Evolutionary conservation across 2,888 invertebrate species (phyloP).

Genomic region (Hoplodrina ambigua): DNA sequence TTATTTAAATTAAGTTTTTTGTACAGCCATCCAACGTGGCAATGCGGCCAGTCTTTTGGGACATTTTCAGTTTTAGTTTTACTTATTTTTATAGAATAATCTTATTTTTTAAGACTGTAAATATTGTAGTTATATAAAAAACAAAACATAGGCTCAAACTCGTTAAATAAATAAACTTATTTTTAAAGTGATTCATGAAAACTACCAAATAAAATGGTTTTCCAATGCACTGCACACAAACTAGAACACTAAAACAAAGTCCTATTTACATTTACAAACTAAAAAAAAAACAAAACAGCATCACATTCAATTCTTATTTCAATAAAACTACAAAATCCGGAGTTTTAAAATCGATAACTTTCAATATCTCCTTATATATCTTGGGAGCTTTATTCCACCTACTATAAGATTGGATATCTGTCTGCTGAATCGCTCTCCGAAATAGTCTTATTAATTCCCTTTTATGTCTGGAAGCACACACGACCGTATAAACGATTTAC

Average conservation of each 20-base stretch:
- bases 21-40: background rate
- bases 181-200: background rate
- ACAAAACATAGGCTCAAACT: too few species aligned
- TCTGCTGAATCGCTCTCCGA: slow-evolving; percentile 82
- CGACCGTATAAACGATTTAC: slow-evolving; percentile 82
- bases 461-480: slow-evolving; percentile 83
- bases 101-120: too few species aligned
- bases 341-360: slow-evolving; percentile 85
- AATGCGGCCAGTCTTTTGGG: too few species aligned
- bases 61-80: too few species aligned
- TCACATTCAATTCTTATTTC: slow-evolving; percentile 67
- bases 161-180: background rate
- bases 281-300: slow-evolving; percentile 43
- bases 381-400: slow-evolving; percentile 74
- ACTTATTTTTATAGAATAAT: too few species aligned
- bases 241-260: slow-evolving; percentile 42
- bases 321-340: slow-evolving; percentile 72
- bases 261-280: slow-evolving; percentile 40
- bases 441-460: slow-evolving; percentile 89
- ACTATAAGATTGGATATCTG: slow-evolving; percentile 76
- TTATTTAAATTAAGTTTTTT: background rate
- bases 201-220: slow-evolving; percentile 1
- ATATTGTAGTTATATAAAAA: too few species aligned
- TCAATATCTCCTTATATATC: slow-evolving; percentile 84
- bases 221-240: background rate